Evolutionary conservation across 2,113 vertebrate species (phyloP).

Genomic region (Salvelinus alpinus): DNA sequence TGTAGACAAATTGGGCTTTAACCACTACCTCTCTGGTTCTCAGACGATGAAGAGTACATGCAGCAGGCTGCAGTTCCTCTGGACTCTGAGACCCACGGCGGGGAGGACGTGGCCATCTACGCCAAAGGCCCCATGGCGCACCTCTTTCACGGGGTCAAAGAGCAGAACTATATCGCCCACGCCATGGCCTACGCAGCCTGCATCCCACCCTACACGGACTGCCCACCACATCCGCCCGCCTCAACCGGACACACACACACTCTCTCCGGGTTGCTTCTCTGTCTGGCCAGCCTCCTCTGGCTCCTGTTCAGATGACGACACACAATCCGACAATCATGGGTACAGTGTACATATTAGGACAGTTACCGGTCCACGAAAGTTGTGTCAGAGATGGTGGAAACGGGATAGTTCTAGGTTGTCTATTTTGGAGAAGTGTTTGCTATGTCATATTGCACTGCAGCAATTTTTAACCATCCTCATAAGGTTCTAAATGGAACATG

Average conservation of each 20-base stretch:
- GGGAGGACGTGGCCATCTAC: conserved; percentile 80
- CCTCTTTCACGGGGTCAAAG: conserved; percentile 79
- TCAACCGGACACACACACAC: conserved; percentile 13
- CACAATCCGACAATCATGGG: background rate
- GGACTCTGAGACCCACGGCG: conserved; percentile 78
- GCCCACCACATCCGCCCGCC: conserved; percentile 51
- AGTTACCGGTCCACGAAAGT: no score
- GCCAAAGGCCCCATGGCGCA: conserved; percentile 82
- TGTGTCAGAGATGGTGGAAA: no score
- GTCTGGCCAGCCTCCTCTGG: conserved; percentile 51
- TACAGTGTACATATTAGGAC: no score
- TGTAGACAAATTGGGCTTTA: background rate
- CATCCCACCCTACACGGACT: conserved; percentile 74
- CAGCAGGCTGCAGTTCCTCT: conserved; percentile 80
- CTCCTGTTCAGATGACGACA: conserved; percentile 64
- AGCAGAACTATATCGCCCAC: conserved; percentile 81
- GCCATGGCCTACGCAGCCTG: conserved; percentile 80
- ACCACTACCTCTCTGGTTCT: background rate
- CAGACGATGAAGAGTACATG: conserved; percentile 79
- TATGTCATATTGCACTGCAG: no score
- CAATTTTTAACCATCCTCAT: no score
- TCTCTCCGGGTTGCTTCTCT: conserved; percentile 37
- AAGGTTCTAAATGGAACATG: no score
- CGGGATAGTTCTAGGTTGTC: no score
- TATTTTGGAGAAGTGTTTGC: no score